phyloP scores from a whole-genome alignment of 2,797 vertebrate genomes.

The Chaetodon trifasciatus region DNA sequence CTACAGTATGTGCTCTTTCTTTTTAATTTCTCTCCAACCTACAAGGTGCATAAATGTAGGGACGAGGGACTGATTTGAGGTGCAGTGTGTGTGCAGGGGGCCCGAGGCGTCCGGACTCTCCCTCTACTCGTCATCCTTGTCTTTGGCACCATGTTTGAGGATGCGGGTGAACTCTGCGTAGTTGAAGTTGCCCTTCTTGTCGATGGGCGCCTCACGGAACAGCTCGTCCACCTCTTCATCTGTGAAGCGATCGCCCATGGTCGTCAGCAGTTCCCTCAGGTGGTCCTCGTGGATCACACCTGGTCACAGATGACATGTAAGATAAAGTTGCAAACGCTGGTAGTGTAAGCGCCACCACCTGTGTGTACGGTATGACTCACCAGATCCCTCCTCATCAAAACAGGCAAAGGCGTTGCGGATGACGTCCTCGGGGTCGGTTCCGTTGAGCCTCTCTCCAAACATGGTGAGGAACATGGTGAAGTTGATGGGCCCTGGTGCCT shows the following conservation, averaged over 20 bases:
- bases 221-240: conserved; percentile 99
- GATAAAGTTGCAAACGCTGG: neutral
- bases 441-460: conserved; percentile 98
- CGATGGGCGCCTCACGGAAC: conserved; percentile 97
- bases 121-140: conserved; percentile 93
- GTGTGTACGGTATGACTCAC: conserved; percentile 72
- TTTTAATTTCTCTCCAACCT: conserved; percentile 30
- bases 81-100: conserved; percentile 34
- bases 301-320: conserved; percentile 53
- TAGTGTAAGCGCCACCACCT: neutral
- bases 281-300: conserved; percentile 98
- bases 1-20: neutral
- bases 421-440: conserved; percentile 97
- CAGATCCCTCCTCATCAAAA: conserved; percentile 97
- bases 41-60: conserved; percentile 27
- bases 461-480: conserved; percentile 99
- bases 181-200: conserved; percentile 99
- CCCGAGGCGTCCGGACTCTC: neutral
- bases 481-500: conserved; percentile 98
- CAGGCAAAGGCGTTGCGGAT: conserved; percentile 99
- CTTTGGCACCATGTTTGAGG: conserved; percentile 98
- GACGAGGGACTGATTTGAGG: conserved; percentile 33
- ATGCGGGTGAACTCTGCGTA: conserved; percentile 99
- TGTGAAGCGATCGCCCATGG: conserved; percentile 98
- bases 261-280: conserved; percentile 97